These are phyloP conservation scores for Rhagologus leucostigma DNA, from an alignment of 2,113 vertebrate species.

Conservation along the genomic window DNA sequence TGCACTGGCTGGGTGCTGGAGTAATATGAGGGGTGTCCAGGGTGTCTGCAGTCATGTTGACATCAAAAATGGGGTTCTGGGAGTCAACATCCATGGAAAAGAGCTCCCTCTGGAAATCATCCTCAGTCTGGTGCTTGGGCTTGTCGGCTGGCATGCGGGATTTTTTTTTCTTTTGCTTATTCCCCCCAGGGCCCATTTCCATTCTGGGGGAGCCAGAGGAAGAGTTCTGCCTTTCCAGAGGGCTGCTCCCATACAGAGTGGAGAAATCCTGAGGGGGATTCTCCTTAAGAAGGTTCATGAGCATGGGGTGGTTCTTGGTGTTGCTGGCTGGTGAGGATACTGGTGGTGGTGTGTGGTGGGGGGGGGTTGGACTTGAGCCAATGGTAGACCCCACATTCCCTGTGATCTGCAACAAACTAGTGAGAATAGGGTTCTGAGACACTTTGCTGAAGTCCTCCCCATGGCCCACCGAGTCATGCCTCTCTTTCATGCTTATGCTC, in stretches of 20 bases:
- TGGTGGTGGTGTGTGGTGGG: constrained; percentile 92
- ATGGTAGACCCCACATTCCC: constrained; percentile 88
- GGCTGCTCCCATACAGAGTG: constrained; percentile 87
- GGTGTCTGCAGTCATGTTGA: constrained; percentile 89
- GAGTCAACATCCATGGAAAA: constrained; percentile 98
- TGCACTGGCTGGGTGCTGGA: constrained; percentile 95
- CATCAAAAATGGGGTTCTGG: constrained; percentile 96
- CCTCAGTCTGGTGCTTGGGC: constrained; percentile 87
- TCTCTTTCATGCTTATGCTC: constrained; percentile 82
- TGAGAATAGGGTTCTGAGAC: constrained; percentile 97
- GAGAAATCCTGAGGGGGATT: constrained; percentile 96
- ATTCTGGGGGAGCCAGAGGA: constrained; percentile 90
- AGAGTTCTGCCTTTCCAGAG: constrained; percentile 94
- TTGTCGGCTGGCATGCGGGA: constrained; percentile 83
- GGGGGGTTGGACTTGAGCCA: constrained; percentile 90
- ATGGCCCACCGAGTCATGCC: constrained; percentile 83
- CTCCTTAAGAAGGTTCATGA: constrained; percentile 98
- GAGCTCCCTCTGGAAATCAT: constrained; percentile 96
- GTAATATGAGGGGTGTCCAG: constrained; percentile 96
- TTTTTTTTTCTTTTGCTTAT: constrained; percentile 93
- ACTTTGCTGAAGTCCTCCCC: constrained; percentile 97
- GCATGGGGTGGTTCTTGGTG: constrained; percentile 99
- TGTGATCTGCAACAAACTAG: constrained; percentile 94
- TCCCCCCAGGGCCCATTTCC: constrained; percentile 75
- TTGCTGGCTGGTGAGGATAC: constrained; percentile 97